These are phyloP conservation scores for Dasyprocta punctata DNA, from an alignment of 2,113 vertebrate genomes.

Conservation along the genomic window DNA sequence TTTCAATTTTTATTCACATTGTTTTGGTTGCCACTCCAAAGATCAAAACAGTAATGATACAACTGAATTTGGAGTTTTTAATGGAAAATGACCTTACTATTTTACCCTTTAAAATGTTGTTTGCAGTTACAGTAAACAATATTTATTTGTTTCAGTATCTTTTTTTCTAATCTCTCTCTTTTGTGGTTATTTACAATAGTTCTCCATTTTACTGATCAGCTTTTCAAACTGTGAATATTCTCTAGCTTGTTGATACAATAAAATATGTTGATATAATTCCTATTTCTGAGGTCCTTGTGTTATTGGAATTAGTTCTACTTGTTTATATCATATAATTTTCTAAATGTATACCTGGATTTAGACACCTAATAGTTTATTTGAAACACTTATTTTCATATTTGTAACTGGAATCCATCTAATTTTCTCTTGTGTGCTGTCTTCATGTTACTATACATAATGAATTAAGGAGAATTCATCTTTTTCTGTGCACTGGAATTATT, in stretches of 20 bases:
- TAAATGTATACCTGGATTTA: constrained; percentile 56
- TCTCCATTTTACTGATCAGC: neutral
- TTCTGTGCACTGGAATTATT: constrained; percentile 54
- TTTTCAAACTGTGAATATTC: constrained; percentile 39
- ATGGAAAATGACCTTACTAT: neutral
- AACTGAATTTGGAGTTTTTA: constrained; percentile 10
- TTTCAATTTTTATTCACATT: neutral
- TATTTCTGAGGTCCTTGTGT: constrained; percentile 57
- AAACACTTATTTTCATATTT: constrained; percentile 65
- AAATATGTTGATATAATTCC: constrained; percentile 58
- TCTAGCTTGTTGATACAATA: constrained; percentile 29
- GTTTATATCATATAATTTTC: constrained; percentile 52
- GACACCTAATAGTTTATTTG: constrained; percentile 52
- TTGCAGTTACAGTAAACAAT: neutral
- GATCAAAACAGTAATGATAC: neutral
- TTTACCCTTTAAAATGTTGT: constrained; percentile 22
- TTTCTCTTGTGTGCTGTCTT: constrained; percentile 58
- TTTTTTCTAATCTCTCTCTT: neutral
- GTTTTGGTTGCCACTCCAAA: neutral
- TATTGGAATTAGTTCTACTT: constrained; percentile 66
- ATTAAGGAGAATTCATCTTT: constrained; percentile 51
- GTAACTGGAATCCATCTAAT: constrained; percentile 61
- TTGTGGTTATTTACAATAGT: neutral
- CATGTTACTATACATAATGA: constrained; percentile 25
- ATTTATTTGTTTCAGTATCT: constrained; percentile 34